Percentiles rank a stretch among this genome's conserved stretches.
These are phyloP conservation scores for Macroramphosus scolopax DNA, from an alignment of 2,797 vertebrate genomes.

Conservation along the genomic window DNA sequence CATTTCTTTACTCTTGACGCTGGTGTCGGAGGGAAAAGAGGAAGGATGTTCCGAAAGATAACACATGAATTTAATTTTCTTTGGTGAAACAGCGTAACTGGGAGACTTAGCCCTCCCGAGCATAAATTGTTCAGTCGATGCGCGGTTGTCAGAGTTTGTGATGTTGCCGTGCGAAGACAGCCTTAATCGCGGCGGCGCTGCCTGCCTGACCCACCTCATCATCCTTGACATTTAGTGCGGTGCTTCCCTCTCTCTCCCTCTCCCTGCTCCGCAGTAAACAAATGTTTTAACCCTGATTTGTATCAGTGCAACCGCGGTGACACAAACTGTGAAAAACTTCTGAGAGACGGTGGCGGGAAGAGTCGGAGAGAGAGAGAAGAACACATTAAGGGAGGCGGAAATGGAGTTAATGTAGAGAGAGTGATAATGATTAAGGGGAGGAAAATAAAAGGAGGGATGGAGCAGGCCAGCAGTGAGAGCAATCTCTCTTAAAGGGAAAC, in stretches of 20 bases:
- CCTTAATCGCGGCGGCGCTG: slow-evolving; percentile 57
- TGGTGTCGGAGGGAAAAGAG: slow-evolving; percentile 32
- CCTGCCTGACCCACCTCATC: slow-evolving; percentile 74
- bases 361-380: background rate
- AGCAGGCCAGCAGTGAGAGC: slow-evolving; percentile 32
- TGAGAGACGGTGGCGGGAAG: slow-evolving; percentile 7
- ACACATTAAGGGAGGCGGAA: background rate
- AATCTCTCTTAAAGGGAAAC: slow-evolving; percentile 18
- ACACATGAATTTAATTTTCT: slow-evolving; percentile 63
- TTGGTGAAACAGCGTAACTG: slow-evolving; percentile 43
- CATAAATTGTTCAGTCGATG: slow-evolving; percentile 51
- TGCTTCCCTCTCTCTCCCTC: slow-evolving; percentile 7
- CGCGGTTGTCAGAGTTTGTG: slow-evolving; percentile 58
- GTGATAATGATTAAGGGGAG: slow-evolving; percentile 1
- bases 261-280: slow-evolving; percentile 58
- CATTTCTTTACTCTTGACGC: slow-evolving; percentile 33
- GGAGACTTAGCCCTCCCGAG: slow-evolving; percentile 42
- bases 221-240: slow-evolving; percentile 75
- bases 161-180: slow-evolving; percentile 59
- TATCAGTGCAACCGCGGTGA: slow-evolving; percentile 61
- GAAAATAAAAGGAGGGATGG: slow-evolving; percentile 17
- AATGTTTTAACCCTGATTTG: slow-evolving; percentile 68
- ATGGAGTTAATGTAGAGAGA: too few relatives aligned
- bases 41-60: slow-evolving; percentile 59
- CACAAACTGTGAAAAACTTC: slow-evolving; percentile 37